Evolutionary conservation across 2,888 invertebrate species (phyloP).

Genomic region (Chrysolina americana): DNA sequence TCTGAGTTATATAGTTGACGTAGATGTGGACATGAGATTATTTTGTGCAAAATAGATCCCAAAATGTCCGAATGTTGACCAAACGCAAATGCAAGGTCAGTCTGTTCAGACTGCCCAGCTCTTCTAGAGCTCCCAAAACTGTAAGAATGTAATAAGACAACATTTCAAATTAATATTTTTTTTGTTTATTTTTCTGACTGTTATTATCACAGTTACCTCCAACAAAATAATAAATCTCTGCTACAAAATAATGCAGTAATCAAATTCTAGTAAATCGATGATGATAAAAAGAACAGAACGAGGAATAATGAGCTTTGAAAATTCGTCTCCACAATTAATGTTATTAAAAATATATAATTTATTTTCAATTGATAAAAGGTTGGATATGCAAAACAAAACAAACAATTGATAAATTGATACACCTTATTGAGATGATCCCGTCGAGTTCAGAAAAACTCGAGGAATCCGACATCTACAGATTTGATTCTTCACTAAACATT

Average conservation of each 20-base stretch:
- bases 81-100: too few relatives aligned
- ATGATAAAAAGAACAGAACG: neutral
- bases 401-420: neutral
- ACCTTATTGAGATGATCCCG: too few relatives aligned
- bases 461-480: neutral
- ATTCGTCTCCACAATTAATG: neutral
- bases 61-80: too few relatives aligned
- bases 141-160: neutral
- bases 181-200: neutral
- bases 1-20: too few relatives aligned
- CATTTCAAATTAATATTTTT: neutral
- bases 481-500: neutral
- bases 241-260: neutral
- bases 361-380: neutral
- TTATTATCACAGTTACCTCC: neutral
- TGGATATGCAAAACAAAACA: neutral
- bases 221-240: neutral
- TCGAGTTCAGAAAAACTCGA: too few relatives aligned
- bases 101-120: too few relatives aligned
- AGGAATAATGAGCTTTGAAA: neutral
- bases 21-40: too few relatives aligned
- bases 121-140: too few relatives aligned
- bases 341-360: neutral
- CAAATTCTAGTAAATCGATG: neutral
- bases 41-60: too few relatives aligned